Percentiles rank a stretch among this genome's conserved stretches.
phyloP scores from a whole-genome alignment of 1,140 invertebrate genomes.

The Anoplophora glabripennis region DNA sequence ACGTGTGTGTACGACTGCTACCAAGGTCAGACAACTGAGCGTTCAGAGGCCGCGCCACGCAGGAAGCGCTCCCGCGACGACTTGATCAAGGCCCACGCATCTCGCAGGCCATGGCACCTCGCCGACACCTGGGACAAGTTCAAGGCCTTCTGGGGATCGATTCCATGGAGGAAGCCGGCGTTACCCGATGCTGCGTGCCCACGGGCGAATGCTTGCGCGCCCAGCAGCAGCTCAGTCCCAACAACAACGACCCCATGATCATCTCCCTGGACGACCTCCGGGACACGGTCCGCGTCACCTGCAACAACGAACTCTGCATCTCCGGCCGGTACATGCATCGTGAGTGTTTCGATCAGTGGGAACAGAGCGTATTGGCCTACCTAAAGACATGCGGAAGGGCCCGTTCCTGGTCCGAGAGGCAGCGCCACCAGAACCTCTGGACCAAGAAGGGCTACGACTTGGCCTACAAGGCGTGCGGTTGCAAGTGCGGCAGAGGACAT shows the following conservation, averaged over 20 bases:
- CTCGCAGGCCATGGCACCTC: conserved; percentile 37
- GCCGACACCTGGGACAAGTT: conserved; percentile 45
- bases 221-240: conserved; percentile 44
- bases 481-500: conserved; percentile 84
- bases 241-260: conserved; percentile 54
- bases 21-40: conserved; percentile 7
- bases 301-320: conserved; percentile 90
- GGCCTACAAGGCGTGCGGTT: conserved; percentile 84
- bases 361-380: conserved; percentile 81
- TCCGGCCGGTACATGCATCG: conserved; percentile 90
- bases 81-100: too few species aligned
- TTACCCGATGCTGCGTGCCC: conserved; percentile 77
- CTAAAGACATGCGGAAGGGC: conserved; percentile 86
- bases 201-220: conserved; percentile 72
- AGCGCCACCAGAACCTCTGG: conserved; percentile 93
- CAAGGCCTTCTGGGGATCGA: conserved; percentile 42
- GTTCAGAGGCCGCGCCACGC: not conserved
- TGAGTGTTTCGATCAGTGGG: conserved; percentile 93
- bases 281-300: conserved; percentile 83
- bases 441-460: conserved; percentile 96
- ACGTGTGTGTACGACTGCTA: conserved; percentile 27
- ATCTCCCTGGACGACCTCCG: conserved; percentile 72
- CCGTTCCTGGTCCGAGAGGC: conserved; percentile 89
- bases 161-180: conserved; percentile 44
- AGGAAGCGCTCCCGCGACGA: conserved; percentile 1